These are phyloP conservation scores for Nephrocerus scutellatus DNA, from an alignment of 2,888 invertebrate species.

Conservation along the genomic window DNA sequence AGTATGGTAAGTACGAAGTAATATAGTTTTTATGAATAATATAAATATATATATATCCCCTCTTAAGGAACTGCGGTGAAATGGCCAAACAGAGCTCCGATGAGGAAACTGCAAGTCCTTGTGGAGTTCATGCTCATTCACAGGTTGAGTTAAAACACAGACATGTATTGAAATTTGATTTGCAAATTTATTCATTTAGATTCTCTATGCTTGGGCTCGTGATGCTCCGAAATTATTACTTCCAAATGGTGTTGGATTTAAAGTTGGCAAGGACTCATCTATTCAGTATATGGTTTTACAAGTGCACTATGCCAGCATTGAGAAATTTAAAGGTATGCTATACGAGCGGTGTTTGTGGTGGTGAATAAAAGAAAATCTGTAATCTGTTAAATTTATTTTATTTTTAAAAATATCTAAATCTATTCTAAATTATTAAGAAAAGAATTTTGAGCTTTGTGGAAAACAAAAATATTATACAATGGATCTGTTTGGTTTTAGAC, in stretches of 20 bases:
- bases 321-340: conserved; percentile 55
- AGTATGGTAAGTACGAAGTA: conserved; percentile 59
- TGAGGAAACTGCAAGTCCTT: conserved; percentile 62
- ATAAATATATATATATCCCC: conserved; percentile 2
- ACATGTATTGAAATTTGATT: neutral
- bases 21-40: conserved; percentile 1
- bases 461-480: too few species aligned
- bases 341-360: neutral
- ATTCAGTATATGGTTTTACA: conserved; percentile 89
- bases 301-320: conserved; percentile 73
- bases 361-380: neutral
- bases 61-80: conserved; percentile 83
- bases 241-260: conserved; percentile 86
- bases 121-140: conserved; percentile 61
- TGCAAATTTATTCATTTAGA: conserved; percentile 49
- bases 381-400: neutral
- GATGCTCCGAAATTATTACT: conserved; percentile 77
- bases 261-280: conserved; percentile 73
- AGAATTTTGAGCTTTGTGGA: too few species aligned
- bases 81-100: conserved; percentile 60
- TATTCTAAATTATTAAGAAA: conserved; percentile 22
- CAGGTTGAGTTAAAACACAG: conserved; percentile 36
- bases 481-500: too few species aligned
- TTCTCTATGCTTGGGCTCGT: conserved; percentile 91
- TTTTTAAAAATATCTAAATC: conserved; percentile 23